Percentiles rank a stretch among this genome's conserved stretches.
phyloP scores from a whole-genome alignment of 2,888 invertebrate genomes.

The Polydrusus tereticollis region DNA sequence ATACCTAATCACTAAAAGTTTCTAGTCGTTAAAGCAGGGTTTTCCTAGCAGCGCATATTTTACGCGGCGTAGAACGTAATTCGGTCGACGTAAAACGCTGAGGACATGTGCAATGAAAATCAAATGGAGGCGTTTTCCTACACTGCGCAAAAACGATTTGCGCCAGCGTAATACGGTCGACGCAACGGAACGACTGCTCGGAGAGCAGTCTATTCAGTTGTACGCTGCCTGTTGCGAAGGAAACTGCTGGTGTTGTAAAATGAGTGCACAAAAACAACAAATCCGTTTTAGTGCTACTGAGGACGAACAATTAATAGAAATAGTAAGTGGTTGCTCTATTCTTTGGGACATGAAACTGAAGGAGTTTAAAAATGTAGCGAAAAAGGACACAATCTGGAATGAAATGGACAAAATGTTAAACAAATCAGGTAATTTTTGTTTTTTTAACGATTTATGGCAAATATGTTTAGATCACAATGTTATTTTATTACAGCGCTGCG shows the following conservation, averaged over 20 bases:
- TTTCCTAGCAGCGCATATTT: no score
- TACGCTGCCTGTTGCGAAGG: neutral
- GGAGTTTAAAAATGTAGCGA: neutral
- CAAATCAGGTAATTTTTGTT: neutral
- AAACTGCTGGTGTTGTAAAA: neutral
- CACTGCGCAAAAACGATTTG: no score
- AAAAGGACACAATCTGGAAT: neutral
- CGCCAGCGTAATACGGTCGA: no score
- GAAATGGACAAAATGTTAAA: neutral
- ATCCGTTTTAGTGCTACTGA: neutral
- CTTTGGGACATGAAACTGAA: no score
- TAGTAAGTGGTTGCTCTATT: neutral
- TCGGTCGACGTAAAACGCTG: no score
- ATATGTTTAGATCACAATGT: neutral
- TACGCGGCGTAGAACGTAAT: no score
- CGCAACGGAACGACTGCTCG: no score
- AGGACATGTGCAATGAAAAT: no score
- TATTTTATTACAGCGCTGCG: neutral
- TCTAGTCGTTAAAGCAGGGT: no score
- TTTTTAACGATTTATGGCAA: neutral
- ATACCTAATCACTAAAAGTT: no score
- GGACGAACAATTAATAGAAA: conserved; percentile 1
- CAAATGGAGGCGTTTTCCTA: no score
- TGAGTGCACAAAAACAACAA: neutral
- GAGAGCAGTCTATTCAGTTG: neutral